Conservation (phyloP, 1,140 invertebrate species). For the Megalonaias nervosa region DNA sequence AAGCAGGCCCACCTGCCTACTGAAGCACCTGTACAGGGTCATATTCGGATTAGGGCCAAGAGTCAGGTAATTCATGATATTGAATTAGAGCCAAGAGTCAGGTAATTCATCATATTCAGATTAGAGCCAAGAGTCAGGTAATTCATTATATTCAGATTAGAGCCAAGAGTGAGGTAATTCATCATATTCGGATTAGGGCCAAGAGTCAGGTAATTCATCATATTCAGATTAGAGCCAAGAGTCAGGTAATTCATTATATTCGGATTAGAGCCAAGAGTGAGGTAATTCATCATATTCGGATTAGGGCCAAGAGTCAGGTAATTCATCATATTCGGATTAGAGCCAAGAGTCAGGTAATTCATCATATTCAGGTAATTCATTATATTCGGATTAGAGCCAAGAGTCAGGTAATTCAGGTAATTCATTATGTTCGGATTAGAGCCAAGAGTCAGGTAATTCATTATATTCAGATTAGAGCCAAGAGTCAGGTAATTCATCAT, state of each 20-base stretch:
- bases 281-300: conserved; percentile 89
- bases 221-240: conserved; percentile 97
- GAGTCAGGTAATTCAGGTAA: conserved; percentile 88
- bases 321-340: conserved; percentile 90
- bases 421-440: conserved; percentile 91
- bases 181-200: conserved; percentile 95
- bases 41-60: conserved; percentile 97
- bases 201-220: conserved; percentile 93
- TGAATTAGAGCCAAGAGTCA: conserved; percentile 99
- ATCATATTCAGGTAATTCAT: no score
- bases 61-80: conserved; percentile 84
- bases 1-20: conserved; percentile 88
- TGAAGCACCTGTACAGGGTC: conserved; percentile 92
- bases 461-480: conserved; percentile 95
- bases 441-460: conserved; percentile 93
- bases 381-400: conserved; percentile 98
- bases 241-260: conserved; percentile 88
- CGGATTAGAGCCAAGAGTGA: conserved; percentile 98
- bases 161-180: conserved; percentile 93
- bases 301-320: conserved; percentile 97
- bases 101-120: conserved; percentile 89
- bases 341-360: conserved; percentile 93
- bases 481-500: conserved; percentile 91
- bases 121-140: conserved; percentile 97
- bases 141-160: conserved; percentile 88